Base-by-base conservation (phyloP, 2,797 vertebrate species). In the Syngnathus acus region DNA sequence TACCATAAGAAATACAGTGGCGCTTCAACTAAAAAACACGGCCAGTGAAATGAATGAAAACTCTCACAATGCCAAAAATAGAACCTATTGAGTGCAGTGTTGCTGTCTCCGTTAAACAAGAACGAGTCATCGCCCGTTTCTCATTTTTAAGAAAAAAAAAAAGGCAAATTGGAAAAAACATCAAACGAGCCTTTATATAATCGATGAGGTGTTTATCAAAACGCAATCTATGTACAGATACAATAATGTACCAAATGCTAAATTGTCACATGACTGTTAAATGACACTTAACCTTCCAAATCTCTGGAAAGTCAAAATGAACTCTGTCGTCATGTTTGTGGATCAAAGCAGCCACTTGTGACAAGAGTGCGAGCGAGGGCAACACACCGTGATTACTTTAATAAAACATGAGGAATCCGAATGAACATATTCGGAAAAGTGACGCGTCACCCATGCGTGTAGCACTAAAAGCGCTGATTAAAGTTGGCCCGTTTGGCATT, bases 401-500 rank as follows among this genome's bases (percentile, higher is more conserved):
- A 92, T 92, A 91, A 92, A 87, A 90, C 89, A 91, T 91, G 90
- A 92, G 87, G 83, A 85, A 84, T 75, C 69, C 3, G 4, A 87
- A 89, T 89, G 87, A 92, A 89, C 84, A 83, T 82, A 87, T 89
- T 89, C 79, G 0, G 83, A 74, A 83, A 80, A 82, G 70, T 80
- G 79, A 79, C 79, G 77, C 69, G 70, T 83, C 83, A 88, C 78
- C 80, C 70, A 50, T 78, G 77, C 88, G 78, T 73, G 82, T 67
- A 60, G 72, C 71, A 38, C 82, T 72, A 70, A 87, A 62, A 45
- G 85, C 50, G 65, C 78, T 92, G 90, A 92, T 93, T 93, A 91
- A 89, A 88, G 86, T 88, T 87, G 79, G 77, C 78, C 79, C 86
- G 88, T 88, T 90, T 92, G 90, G 86, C 91, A 92, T 93, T 92